Evolutionary conservation across 2,888 invertebrate species (phyloP).

Genomic region (Augochlorella aurata): DNA sequence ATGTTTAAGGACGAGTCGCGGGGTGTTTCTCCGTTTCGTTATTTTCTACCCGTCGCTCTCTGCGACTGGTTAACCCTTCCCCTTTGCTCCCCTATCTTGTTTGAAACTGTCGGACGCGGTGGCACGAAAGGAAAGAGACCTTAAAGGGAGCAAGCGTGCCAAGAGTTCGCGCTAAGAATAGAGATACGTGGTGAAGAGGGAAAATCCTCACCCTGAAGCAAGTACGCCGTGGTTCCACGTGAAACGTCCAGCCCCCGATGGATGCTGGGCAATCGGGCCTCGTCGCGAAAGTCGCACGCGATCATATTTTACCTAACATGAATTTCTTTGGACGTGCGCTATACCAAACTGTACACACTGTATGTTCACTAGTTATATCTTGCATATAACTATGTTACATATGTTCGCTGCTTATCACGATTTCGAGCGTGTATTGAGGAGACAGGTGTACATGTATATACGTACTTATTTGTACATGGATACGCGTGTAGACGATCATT

Average conservation of each 20-base stretch:
- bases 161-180: slow-evolving; percentile 69
- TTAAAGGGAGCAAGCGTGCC: slow-evolving; percentile 57
- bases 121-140: slow-evolving; percentile 23
- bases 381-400: too few species aligned
- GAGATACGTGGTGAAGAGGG: slow-evolving; percentile 53
- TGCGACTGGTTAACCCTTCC: not conserved
- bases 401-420: too few species aligned
- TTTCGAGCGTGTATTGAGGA: too few species aligned
- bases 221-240: not conserved
- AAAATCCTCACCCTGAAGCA: not conserved
- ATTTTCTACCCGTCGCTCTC: slow-evolving; percentile 22
- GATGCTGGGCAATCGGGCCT: too few species aligned
- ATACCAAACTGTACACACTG: too few species aligned
- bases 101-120: not conserved
- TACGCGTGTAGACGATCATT: too few species aligned
- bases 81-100: not conserved
- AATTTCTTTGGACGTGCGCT: too few species aligned
- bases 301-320: too few species aligned
- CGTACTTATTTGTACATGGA: too few species aligned
- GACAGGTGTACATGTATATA: too few species aligned
- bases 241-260: not conserved
- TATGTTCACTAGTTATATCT: too few species aligned
- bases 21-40: slow-evolving; percentile 13
- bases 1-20: slow-evolving; percentile 26
- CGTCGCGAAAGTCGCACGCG: too few species aligned